phyloP scores from a whole-genome alignment of 1,140 invertebrate species.

The Drosophila nigrodunni region DNA sequence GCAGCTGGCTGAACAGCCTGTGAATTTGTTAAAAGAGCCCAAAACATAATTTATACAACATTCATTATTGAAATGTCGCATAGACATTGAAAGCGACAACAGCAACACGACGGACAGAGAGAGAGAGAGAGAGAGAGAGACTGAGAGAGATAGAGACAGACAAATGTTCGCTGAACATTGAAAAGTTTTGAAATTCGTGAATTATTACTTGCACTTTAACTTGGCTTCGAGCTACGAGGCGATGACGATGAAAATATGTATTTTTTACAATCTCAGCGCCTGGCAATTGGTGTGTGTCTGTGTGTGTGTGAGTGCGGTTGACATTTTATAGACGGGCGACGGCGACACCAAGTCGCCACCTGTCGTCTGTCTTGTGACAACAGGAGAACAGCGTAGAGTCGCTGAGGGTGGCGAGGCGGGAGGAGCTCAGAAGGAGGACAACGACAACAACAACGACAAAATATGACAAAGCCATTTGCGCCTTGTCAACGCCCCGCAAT shows the following conservation, averaged over 20 bases:
- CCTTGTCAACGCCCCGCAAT: conserved; percentile 77
- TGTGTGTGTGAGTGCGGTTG: conserved; percentile 49
- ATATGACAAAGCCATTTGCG: conserved; percentile 72
- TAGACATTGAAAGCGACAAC: conserved; percentile 70
- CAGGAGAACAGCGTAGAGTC: neutral
- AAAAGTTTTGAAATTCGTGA: conserved; percentile 78
- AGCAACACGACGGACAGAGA: neutral
- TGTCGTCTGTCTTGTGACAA: conserved; percentile 45
- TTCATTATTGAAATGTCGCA: conserved; percentile 76
- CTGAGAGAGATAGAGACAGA: conserved; percentile 11
- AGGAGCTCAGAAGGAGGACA: conserved; percentile 6
- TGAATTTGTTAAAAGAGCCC: conserved; percentile 48
- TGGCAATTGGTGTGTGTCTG: conserved; percentile 51
- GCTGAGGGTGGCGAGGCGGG: neutral
- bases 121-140: neutral
- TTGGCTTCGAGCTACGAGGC: conserved; percentile 62
- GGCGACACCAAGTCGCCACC: conserved; percentile 74
- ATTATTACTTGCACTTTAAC: conserved; percentile 83
- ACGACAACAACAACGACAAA: conserved; percentile 11
- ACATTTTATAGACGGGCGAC: conserved; percentile 74
- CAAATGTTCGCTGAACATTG: conserved; percentile 53
- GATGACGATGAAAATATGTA: conserved; percentile 65
- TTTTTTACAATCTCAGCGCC: conserved; percentile 56
- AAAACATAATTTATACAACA: conserved; percentile 75
- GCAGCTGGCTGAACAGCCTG: conserved; percentile 67